Base-by-base conservation (phyloP, 2,113 vertebrate species). In the Oxyruncus cristatus region DNA sequence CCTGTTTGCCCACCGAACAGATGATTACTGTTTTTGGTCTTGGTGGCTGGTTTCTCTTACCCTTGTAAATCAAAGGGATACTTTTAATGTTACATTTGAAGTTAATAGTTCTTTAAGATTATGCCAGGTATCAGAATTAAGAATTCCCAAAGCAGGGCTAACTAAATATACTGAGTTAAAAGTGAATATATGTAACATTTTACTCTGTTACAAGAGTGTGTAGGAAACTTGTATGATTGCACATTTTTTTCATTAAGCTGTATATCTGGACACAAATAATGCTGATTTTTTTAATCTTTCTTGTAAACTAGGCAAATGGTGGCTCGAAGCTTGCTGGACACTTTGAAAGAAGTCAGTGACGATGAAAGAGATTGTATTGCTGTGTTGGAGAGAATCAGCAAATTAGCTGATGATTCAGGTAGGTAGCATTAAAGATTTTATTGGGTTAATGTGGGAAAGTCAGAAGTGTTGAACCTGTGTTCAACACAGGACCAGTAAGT, bases 391-490 rank as follows among this genome's bases (percentile, higher is more conserved):
- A 98, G 98, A 97, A 98, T 99, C 95, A 98, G 98, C 98, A 98
- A 98, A 97, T 98, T 99, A 96, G 98, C 99, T 82, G 99, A 99
- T 63, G 99, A 99, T 97, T 98, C 98, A 93, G 99, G 99, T 99
- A 96, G 97, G 97, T 95, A 95, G 75, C 76, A 62, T 52, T 80
- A 78, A 82, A 79, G 7, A 4, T 87, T 67, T 70, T 90, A 59
- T 59, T 89, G 79, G 70, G 33, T 83, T 92, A 41, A 79, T 55
- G 15, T 26, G 83, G 42, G 59, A 73, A 91, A 83, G 49, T 58
- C 52, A 77, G 52, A 66, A 53, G 39, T 71, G 33, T 77, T 92
- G 89, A 87, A 88, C 20, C 33, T 68, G 4, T 79, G 35, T 82
- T 88, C 55, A 81, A 42, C 61, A 53, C 35, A 50, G 58, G 23